Evolutionary conservation across 1,140 invertebrate genomes (phyloP), one percentile per base, ranked within the genome.

Genomic region (Archegozetes longisetosus): DNA sequence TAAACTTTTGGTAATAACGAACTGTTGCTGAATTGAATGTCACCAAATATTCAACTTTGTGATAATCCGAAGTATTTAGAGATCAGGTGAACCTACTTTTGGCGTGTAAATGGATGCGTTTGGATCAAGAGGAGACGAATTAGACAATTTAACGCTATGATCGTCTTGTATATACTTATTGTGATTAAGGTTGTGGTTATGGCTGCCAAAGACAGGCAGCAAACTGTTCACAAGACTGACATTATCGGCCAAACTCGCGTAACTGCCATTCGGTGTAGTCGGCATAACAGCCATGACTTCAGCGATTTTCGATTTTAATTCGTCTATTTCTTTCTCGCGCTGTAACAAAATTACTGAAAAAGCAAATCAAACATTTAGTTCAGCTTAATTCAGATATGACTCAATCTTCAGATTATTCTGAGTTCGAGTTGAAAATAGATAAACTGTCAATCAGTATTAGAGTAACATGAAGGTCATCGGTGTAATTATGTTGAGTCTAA

Each of bases 101-200:
- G 88, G 88, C 58, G 87, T 92, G 73, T 91, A 93, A 62, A 85
- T 85, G 60, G 84, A 83, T 58, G 89, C 89, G 75, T 92, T 89
- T 50, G 89, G 89, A 76, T 92, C 88, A 58, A 92, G 78, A 64
- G 80, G 40, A 14, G 55, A 57, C 6, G 32, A 9, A 17, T 47
- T 57, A 47, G 17, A 47, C 29, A 23, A 20, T n/a, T n/a, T n/a
- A n/a, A n/a, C n/a, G n/a, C n/a, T n/a, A 48, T 24, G 55, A 49
- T 23, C 26, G 29, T 46, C 29, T 20, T 12, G 58, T 51, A 52
- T 26, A 26, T 55, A n/a, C 12, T 51, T 53, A 20, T 51, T 52
- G 50, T 51, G 51, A n/a, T 53, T 51, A 14, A 27, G 29, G 51
- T 59, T 59, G 28, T 47, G 20, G 14, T 51, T 20, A 14, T 40